Evolutionary conservation across 2,797 vertebrate species (phyloP).

Genomic region (Pelochelys cantorii): DNA sequence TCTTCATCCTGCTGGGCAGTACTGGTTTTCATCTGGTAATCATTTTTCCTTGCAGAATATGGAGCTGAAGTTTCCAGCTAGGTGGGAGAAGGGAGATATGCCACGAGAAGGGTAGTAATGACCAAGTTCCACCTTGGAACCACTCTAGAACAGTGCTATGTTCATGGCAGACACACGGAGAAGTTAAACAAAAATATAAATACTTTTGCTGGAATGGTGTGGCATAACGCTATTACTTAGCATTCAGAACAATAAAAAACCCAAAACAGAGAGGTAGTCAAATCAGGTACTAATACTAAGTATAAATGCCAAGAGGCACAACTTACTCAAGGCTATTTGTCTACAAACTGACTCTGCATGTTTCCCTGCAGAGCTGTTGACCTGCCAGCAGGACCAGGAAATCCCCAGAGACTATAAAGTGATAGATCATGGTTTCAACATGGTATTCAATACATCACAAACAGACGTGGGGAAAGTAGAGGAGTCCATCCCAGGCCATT

Average conservation of each 20-base stretch:
- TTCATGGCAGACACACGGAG: not conserved
- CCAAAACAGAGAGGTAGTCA: not conserved
- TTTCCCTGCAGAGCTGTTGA: not conserved
- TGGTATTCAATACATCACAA: not conserved
- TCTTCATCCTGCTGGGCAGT: not conserved
- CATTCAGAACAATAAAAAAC: not conserved
- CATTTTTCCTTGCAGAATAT: not conserved
- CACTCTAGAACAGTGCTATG: not conserved
- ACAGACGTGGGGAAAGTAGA: not conserved
- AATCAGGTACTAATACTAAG: not conserved
- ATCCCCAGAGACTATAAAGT: not conserved
- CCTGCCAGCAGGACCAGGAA: not conserved
- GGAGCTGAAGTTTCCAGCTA: not conserved
- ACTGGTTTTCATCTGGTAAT: not conserved
- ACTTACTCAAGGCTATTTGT: not conserved
- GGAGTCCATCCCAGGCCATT: not conserved
- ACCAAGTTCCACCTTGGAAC: not conserved
- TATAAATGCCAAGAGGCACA: not conserved
- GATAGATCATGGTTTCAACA: not conserved
- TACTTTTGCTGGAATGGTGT: not conserved
- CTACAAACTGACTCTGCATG: not conserved
- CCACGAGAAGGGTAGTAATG: not conserved
- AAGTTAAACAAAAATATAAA: not conserved
- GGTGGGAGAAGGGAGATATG: not conserved
- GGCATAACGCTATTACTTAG: not conserved